Evolutionary conservation across 2,113 vertebrate genomes (phyloP).

Genomic region (Cairina moschata): DNA sequence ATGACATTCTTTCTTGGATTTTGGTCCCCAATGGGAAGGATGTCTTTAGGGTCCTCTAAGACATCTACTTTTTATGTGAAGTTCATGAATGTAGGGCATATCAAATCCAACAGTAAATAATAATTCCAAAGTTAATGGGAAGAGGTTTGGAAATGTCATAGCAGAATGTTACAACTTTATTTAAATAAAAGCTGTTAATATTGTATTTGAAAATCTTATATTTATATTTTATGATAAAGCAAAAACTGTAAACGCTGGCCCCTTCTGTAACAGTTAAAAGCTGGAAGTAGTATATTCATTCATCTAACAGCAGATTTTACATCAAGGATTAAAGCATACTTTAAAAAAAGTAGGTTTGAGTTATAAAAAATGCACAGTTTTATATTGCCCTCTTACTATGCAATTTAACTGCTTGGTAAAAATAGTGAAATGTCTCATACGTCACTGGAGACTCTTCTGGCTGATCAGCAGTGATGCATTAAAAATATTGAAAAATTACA

Average conservation of each 20-base stretch:
- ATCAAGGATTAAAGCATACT: conserved; percentile 2
- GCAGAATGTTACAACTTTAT: background rate
- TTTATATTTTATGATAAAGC: background rate
- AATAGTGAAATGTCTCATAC: conserved; percentile 26
- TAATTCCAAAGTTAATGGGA: background rate
- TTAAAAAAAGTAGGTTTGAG: conserved; percentile 4
- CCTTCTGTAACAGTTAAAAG: conserved; percentile 15
- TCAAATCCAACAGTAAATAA: background rate
- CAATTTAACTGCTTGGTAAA: conserved; percentile 18
- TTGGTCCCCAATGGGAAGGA: background rate
- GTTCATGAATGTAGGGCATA: background rate
- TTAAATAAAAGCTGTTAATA: conserved; percentile 55
- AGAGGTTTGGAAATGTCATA: conserved; percentile 17
- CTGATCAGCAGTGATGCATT: conserved; percentile 20
- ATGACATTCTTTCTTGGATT: background rate
- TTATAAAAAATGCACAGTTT: background rate
- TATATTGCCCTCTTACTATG: background rate
- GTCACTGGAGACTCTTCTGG: background rate
- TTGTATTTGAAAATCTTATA: conserved; percentile 16
- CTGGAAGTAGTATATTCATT: background rate
- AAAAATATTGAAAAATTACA: conserved; percentile 16
- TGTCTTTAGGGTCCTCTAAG: background rate
- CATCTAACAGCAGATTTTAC: conserved; percentile 11
- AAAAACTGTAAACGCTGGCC: background rate
- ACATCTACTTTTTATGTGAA: background rate